Evolutionary conservation across 2,797 vertebrate species (phyloP).

Genomic region (Eurystomus glaucurus): DNA sequence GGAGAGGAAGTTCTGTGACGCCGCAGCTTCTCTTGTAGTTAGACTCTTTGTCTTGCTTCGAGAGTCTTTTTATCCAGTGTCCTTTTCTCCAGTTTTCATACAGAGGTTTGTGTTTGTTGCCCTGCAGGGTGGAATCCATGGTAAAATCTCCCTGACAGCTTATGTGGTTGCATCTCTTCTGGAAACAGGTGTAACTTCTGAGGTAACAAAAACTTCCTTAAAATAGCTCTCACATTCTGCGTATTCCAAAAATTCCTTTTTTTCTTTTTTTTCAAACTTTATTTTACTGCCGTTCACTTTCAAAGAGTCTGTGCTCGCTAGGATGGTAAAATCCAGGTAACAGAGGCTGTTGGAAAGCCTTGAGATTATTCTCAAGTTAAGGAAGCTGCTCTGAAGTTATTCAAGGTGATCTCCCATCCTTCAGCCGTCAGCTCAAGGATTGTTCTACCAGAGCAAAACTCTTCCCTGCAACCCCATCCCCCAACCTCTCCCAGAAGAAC

Average conservation of each 20-base stretch:
- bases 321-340: background rate
- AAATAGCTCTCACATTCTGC: background rate
- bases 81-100: background rate
- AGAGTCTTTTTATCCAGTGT: background rate
- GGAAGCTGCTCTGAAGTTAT: background rate
- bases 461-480: background rate
- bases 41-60: background rate
- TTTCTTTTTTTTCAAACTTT: background rate
- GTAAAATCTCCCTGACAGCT: constrained; percentile 92
- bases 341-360: background rate
- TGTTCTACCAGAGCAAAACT: background rate
- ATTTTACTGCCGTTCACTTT: background rate
- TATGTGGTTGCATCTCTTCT: constrained; percentile 93
- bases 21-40: background rate
- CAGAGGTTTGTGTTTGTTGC: constrained; percentile 5
- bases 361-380: background rate
- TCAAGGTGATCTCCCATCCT: background rate
- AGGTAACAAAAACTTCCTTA: constrained; percentile 80
- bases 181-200: constrained; percentile 91
- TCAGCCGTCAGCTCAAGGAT: background rate
- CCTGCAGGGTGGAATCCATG: constrained; percentile 92
- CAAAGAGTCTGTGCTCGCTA: background rate
- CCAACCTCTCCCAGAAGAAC: background rate
- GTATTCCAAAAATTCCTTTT: background rate
- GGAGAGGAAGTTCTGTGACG: background rate